Evolutionary conservation across 2,888 invertebrate genomes (phyloP), one percentile per base, ranked within the genome.

Genomic region (Crioceris asparagi): DNA sequence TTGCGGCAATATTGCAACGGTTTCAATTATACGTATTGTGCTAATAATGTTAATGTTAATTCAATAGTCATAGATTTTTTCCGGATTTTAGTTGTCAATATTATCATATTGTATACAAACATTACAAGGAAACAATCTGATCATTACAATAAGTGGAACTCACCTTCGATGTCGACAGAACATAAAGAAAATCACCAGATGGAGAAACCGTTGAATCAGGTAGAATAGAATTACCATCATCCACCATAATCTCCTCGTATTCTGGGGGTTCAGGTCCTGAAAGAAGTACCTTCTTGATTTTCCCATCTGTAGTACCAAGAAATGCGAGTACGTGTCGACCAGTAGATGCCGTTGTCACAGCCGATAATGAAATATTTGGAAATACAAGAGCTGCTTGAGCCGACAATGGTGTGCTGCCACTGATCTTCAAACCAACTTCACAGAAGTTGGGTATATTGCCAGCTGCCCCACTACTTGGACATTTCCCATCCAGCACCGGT

Each of bases 251-350:
- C 62, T 83, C 83, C 57, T 87, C 91, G 61, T 93, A 96, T 60
- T 88, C 82, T 19, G 83, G 75, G 8, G 87, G 83, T 29, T 70
- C 70, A 17, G 70, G 71, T n/a, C 77, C 77, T 12, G 82, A 79
- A 21, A 87, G 65, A 19, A 86, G 62, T 31, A 79, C 87, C 72
- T 96, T 97, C 59, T 90, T 90, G 33, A 97, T 68, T 33, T 68
- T 66, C 17, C 97, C 97, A 46, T 78, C 74, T 48, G 73, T 78
- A 0, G 94, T 93, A 18, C 97, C 97, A 32, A 94, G 71, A 67
- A 97, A 94, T 16, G 88, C 91, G 41, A 97, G 81, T 8, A 93
- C 92, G 64, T 94, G 92, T 38, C 83, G 77, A 41, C 92, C 87
- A 4, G 91, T 90, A 12, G 83, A 81, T 39, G 91, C 83, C 53